phyloP scores from a whole-genome alignment of 2,888 invertebrate genomes.

The Idaea dimidiata region DNA sequence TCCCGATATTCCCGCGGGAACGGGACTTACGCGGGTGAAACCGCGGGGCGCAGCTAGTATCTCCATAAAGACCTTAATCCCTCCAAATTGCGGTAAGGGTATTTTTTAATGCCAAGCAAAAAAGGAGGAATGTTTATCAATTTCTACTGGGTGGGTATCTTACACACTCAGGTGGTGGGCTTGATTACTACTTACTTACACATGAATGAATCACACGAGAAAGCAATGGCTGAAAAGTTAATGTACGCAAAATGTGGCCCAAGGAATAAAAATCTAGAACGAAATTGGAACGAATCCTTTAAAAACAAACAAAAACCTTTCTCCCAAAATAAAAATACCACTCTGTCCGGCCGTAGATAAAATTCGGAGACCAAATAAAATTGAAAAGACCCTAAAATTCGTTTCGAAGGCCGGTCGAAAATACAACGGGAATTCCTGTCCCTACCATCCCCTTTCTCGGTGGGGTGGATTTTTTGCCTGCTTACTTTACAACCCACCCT shows the following conservation, averaged over 20 bases:
- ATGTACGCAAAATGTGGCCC: background rate
- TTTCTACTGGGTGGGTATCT: too few species aligned
- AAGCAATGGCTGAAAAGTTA: background rate
- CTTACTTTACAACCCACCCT: constrained; percentile 28
- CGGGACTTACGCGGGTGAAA: too few species aligned
- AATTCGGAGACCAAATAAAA: background rate
- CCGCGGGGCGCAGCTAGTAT: too few species aligned
- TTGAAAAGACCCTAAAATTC: background rate
- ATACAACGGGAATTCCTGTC: constrained; percentile 16
- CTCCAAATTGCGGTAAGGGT: too few species aligned
- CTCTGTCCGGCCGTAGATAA: background rate
- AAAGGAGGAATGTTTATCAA: too few species aligned
- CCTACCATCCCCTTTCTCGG: constrained; percentile 24
- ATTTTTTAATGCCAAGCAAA: too few species aligned
- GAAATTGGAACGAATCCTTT: background rate
- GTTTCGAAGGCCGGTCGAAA: background rate
- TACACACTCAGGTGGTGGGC: too few species aligned
- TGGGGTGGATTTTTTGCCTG: constrained; percentile 33
- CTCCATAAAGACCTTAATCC: too few species aligned
- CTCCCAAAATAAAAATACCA: background rate
- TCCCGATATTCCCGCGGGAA: too few species aligned
- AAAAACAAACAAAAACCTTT: background rate
- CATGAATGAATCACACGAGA: background rate
- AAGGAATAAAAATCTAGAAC: background rate
- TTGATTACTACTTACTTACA: too few species aligned